phyloP scores from a whole-genome alignment of 1,140 invertebrate species.

The Coenobita brevimanus region DNA sequence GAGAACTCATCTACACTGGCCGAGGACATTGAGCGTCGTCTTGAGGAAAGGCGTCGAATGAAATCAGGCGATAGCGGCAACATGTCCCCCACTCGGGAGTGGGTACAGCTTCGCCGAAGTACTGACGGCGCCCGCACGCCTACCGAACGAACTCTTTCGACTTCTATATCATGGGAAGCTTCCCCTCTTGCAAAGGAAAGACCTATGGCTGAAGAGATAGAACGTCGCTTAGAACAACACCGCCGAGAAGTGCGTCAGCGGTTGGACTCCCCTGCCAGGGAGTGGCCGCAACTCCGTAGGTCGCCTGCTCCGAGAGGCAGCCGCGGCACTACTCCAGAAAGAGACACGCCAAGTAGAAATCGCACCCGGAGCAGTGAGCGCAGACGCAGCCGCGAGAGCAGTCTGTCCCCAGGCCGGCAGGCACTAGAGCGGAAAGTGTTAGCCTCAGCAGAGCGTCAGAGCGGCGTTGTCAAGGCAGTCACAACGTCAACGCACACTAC shows the following conservation, averaged over 20 bases:
- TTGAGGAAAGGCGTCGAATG: constrained; percentile 75
- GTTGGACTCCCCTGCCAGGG: constrained; percentile 77
- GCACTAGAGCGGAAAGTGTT: constrained; percentile 77
- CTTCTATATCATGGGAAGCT: constrained; percentile 47
- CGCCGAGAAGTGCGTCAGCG: constrained; percentile 74
- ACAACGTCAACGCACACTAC: constrained; percentile 82
- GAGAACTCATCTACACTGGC: constrained; percentile 75
- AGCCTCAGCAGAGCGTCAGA: constrained; percentile 79
- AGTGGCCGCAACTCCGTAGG: constrained; percentile 76
- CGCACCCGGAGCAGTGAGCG: constrained; percentile 71
- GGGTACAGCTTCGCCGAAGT: constrained; percentile 75
- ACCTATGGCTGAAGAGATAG: constrained; percentile 79
- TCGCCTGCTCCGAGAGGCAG: constrained; percentile 68
- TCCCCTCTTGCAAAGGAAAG: constrained; percentile 55
- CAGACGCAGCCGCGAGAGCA: constrained; percentile 33
- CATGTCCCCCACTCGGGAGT: constrained; percentile 76
- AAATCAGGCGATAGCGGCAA: constrained; percentile 75
- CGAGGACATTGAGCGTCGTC: constrained; percentile 78
- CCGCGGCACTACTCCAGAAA: constrained; percentile 40
- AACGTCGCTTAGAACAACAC: constrained; percentile 76
- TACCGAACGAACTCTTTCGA: background rate
- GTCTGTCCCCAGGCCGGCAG: constrained; percentile 74
- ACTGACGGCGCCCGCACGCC: background rate
- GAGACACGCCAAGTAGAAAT: constrained; percentile 8
- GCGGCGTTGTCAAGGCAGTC: constrained; percentile 77